Base-by-base conservation (phyloP, 2,888 invertebrate species). In the Osedax frankpressi region DNA sequence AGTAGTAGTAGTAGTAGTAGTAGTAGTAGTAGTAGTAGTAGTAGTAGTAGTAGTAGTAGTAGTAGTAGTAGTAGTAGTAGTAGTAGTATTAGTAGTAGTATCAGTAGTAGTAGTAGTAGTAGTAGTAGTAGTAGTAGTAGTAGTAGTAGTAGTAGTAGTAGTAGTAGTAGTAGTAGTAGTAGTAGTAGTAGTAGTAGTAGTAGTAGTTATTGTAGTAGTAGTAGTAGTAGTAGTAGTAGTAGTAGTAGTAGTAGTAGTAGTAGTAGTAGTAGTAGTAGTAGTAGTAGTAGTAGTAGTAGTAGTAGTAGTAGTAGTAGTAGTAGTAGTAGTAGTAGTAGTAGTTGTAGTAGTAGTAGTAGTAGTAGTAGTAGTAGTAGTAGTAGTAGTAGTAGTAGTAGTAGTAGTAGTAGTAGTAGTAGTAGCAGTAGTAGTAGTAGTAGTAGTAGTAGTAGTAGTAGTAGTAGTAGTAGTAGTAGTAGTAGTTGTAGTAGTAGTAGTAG, bases 381-480 rank as follows among this genome's bases (percentile, higher is more conserved):
- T 67, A 74, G 67, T 68, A 44, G 74, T 44, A 44, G 74, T 30
- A 70, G 74, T 69, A 74, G 74, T 70, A 70, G 74, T 74, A 74
- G 74, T 74, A 74, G 74, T 74, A 74, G 74, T 70, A 74, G 74
- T 74, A 74, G 74, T 74, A 74, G 74, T 74, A 74, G 74, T 75
- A 74, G 74, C 69, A 74, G 74, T 74, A 29, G 29, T 74, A 73
- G 72, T 74, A 59, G 73, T 73, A 73, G 73, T 73, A 73, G 73
- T 73, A 73, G 73, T 73, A 73, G 73, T 73, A 73, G 73, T 73
- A 73, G 73, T 73, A 73, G 70, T 73, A 73, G 73, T 71, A 73
- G 73, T 71, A 72, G 70, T 71, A 73, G 73, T 73, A 73, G 73
- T 29, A 72, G 72, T 72, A 71, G 70, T 71, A 72, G 72, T 71